phyloP scores from a whole-genome alignment of 2,888 invertebrate species.

The Orgyia antiqua region DNA sequence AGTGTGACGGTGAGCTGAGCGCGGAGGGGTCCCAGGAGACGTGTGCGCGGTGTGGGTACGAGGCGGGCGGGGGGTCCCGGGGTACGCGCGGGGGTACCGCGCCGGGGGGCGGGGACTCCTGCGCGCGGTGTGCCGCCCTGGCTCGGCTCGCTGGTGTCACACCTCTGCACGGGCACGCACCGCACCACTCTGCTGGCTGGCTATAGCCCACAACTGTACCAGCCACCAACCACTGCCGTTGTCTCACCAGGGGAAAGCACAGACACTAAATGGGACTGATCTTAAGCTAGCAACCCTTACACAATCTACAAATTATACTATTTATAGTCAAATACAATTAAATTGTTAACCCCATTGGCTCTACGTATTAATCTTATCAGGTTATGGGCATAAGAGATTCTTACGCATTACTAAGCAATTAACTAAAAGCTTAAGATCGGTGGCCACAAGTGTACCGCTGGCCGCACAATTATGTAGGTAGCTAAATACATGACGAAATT shows the following conservation, averaged over 20 bases:
- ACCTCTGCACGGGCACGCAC: constrained; percentile 85
- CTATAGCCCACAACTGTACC: constrained; percentile 46
- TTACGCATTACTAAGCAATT: too few species aligned
- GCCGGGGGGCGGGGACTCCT: constrained; percentile 25
- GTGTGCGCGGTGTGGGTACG: constrained; percentile 45
- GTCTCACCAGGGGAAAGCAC: too few species aligned
- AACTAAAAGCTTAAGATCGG: too few species aligned
- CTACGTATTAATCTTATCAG: too few species aligned
- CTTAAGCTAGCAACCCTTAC: too few species aligned
- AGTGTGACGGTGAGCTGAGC: constrained; percentile 15
- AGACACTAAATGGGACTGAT: too few species aligned
- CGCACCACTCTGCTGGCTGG: constrained; percentile 83
- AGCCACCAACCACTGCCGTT: not conserved
- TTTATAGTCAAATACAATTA: constrained; percentile 6
- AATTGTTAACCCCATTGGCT: too few species aligned
- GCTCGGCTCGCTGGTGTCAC: constrained; percentile 85
- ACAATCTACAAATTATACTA: too few species aligned
- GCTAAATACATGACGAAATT: constrained; percentile 7
- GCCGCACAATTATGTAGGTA: constrained; percentile 12
- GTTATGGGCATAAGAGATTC: too few species aligned
- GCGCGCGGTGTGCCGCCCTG: constrained; percentile 79
- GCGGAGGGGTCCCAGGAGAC: constrained; percentile 26
- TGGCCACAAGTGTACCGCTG: too few species aligned
- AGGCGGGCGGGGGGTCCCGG: constrained; percentile 15
- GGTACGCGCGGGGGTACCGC: constrained; percentile 9